Conservation (phyloP, 1,140 invertebrate genomes). For the Pissodes strobi region DNA sequence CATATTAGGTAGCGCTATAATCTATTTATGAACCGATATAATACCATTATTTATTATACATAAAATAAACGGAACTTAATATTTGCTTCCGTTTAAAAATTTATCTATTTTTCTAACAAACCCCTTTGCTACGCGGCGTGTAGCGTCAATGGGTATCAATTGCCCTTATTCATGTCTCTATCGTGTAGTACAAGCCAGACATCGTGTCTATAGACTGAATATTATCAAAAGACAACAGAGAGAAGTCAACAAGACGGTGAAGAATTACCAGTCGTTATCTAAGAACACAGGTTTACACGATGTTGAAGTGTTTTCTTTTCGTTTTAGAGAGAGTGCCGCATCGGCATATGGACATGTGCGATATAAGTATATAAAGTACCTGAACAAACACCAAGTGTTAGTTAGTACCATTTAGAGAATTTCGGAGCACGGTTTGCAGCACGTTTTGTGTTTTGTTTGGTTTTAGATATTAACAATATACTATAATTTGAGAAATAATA, state of each 20-base stretch:
- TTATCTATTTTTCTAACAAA: too few relatives aligned
- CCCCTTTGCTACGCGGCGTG: too few relatives aligned
- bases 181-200: constrained; percentile 4
- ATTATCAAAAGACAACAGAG: constrained; percentile 5
- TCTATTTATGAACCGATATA: too few relatives aligned
- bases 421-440: not conserved
- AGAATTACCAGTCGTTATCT: constrained; percentile 12
- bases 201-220: constrained; percentile 5
- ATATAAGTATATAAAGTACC: not conserved
- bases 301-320: constrained; percentile 6
- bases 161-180: too few relatives aligned
- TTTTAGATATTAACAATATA: too few relatives aligned
- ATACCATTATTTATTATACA: too few relatives aligned
- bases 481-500: too few relatives aligned
- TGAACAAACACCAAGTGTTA: not conserved
- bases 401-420: not conserved
- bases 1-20: too few relatives aligned
- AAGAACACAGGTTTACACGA: constrained; percentile 21
- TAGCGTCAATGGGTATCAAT: too few relatives aligned
- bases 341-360: not conserved
- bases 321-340: not conserved
- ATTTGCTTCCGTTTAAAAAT: too few relatives aligned
- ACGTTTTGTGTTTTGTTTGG: too few relatives aligned
- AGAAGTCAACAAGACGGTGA: constrained; percentile 17
- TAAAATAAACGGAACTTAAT: too few relatives aligned